Base-by-base conservation (phyloP, 2,113 vertebrate species). In the Amia ocellicauda region DNA sequence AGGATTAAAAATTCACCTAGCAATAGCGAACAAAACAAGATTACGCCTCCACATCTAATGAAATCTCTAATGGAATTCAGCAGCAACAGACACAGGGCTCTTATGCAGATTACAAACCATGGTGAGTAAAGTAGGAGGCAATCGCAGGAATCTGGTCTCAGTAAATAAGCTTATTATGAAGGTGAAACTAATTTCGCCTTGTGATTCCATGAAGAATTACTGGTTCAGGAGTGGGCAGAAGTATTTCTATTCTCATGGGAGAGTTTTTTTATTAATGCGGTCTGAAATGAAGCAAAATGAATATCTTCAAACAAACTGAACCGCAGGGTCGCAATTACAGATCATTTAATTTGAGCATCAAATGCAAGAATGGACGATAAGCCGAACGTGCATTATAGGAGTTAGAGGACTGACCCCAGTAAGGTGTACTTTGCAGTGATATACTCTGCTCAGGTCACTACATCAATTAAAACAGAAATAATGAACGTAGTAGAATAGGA, bases 181-280 rank as follows among this genome's bases (percentile, higher is more conserved):
- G 61, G 61, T 63, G 61, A 63, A 63, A 63, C 51, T 63, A 51
- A 63, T 63, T 63, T 55, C 54, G 61, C 31, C 61, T 63, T 63
- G 61, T 63, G 54, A 63, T 63, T 63, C 51, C 61, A 63, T 52
- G 54, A 63, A 63, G 61, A 51, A 63, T 41, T 55, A 63, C 31
- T 40, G 29, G 29, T 54, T 36, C 14, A 50, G 53, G 29, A 42
- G 51, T 36, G 24, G 22, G n/a, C 51, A 31, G 29, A 52, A 20
- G 14, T 22, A 23, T 13, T 36, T 36, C 42, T 36, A n/a, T 52
- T 24, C 36, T 55, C 27, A 63, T 63, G 20, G 36, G 53, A 36
- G 51, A 63, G 26, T 63, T n/a, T n/a, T 63, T 63, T 54, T 36
- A 63, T 63, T 31, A 28, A 31, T 36, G 5, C 7, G 61, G 41